These are phyloP conservation scores for Botia kubotai DNA, from an alignment of 2,797 vertebrate genomes.

Conservation along the genomic window DNA sequence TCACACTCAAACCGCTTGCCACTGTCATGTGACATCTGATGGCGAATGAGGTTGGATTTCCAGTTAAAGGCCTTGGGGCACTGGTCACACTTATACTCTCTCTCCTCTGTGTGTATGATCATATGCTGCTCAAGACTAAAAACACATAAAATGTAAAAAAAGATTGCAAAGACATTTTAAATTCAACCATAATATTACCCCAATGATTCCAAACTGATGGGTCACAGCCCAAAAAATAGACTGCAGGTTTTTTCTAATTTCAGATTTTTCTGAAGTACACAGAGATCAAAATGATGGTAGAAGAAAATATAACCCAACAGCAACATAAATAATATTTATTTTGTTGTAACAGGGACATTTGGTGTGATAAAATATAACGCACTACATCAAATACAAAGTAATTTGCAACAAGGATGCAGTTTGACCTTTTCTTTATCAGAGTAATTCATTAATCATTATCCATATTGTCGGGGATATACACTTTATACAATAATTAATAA, in stretches of 20 bases:
- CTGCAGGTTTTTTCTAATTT: too few species aligned
- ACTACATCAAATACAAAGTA: too few species aligned
- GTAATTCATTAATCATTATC: background rate
- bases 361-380: too few species aligned
- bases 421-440: background rate
- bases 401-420: too few species aligned
- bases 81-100: constrained; percentile 98
- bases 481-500: background rate
- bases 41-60: constrained; percentile 99
- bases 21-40: constrained; percentile 99
- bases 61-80: constrained; percentile 99
- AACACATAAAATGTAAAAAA: constrained; percentile 36
- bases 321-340: too few species aligned
- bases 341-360: too few species aligned
- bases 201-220: too few species aligned
- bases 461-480: too few species aligned
- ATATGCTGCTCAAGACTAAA: constrained; percentile 96
- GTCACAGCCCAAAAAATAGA: too few species aligned
- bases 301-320: too few species aligned
- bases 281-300: too few species aligned
- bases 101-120: constrained; percentile 95
- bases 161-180: background rate
- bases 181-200: background rate
- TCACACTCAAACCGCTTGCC: constrained; percentile 99
- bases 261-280: too few species aligned